These are phyloP conservation scores for Epinephelus malabaricus DNA, from an alignment of 2,797 vertebrate genomes.

Conservation along the genomic window DNA sequence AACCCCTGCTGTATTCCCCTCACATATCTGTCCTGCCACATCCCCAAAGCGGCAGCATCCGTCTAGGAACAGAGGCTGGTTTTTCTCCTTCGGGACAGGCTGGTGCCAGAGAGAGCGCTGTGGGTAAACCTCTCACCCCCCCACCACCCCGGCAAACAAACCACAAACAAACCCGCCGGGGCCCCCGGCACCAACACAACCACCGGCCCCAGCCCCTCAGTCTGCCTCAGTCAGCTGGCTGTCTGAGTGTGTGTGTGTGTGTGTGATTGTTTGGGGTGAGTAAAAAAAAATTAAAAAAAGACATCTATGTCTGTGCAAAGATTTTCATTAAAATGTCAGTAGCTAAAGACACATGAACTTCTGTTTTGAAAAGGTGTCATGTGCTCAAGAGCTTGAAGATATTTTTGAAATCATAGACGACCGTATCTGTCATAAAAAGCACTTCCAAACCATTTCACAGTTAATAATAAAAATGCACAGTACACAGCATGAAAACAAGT, in stretches of 20 bases:
- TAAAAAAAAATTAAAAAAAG: neutral
- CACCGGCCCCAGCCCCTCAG: constrained; percentile 66
- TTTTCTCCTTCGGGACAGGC: constrained; percentile 76
- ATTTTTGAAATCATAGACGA: neutral
- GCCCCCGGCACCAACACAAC: constrained; percentile 76
- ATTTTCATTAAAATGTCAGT: constrained; percentile 13
- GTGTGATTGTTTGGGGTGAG: constrained; percentile 42
- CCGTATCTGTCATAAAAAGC: no score
- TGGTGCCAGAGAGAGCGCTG: constrained; percentile 78
- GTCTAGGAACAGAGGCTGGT: constrained; percentile 66
- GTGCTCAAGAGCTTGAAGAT: neutral
- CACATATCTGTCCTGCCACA: constrained; percentile 51
- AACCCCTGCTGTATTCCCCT: constrained; percentile 24
- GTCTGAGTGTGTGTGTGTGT: constrained; percentile 38
- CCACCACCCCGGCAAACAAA: constrained; percentile 69
- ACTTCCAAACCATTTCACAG: no score
- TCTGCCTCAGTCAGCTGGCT: constrained; percentile 69
- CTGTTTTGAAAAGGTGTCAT: neutral
- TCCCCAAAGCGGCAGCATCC: constrained; percentile 57
- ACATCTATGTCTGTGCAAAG: neutral
- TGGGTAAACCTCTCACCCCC: constrained; percentile 68
- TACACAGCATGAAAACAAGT: no score
- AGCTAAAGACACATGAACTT: neutral
- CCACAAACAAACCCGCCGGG: constrained; percentile 78
- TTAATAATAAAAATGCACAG: no score